Evolutionary conservation across 2,113 vertebrate species (phyloP), one percentile per base, ranked within the genome.

Genomic region (Acrocephalus arundinaceus): DNA sequence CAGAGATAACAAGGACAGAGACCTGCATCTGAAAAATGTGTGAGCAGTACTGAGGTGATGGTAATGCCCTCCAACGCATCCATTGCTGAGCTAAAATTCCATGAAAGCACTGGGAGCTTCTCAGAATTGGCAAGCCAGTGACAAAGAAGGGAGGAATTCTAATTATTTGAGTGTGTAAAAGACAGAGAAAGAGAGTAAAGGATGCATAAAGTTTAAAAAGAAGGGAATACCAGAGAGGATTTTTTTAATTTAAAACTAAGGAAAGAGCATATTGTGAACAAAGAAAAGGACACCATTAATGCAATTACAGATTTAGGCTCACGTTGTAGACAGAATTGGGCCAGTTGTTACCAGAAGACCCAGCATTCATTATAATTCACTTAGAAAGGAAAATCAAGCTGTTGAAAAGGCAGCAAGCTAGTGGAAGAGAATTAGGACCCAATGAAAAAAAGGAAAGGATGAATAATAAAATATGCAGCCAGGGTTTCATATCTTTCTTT

Each of bases 241-340:
- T 57, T 43, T 17, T 61, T 49, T 48, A 76, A 52, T 65, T 88
- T 88, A 62, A 94, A 94, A 61, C 51, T 58, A 62, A 76, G 28
- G 33, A 86, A 91, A 85, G 41, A 80, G 9, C 49, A 61, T 89
- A 76, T 82, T 93, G 31, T 1, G n/a, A 90, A 93, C 75, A 90
- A 85, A 90, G 58, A 28, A 87, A 79, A 94, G 54, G 63, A 70
- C 68, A 77, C 67, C 48, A 94, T 94, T 93, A 96, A 88, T 71
- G 59, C 83, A 97, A 96, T 96, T 95, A 90, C 79, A 88, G 48
- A 72, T 90, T 73, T 58, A 80, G 67, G 66, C 23, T 95, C 27
- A 80, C 0, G 0, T 35, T 85, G 37, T 41, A 76, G 83, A 93
- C 94, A 96, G 92, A 97, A 94, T 51, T 92, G 75, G 94, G 90